A percentile compares a stretch with the other conserved stretches of the same genome.
phyloP scores from a whole-genome alignment of 2,113 vertebrate genomes.

The Vireo altiloquus region DNA sequence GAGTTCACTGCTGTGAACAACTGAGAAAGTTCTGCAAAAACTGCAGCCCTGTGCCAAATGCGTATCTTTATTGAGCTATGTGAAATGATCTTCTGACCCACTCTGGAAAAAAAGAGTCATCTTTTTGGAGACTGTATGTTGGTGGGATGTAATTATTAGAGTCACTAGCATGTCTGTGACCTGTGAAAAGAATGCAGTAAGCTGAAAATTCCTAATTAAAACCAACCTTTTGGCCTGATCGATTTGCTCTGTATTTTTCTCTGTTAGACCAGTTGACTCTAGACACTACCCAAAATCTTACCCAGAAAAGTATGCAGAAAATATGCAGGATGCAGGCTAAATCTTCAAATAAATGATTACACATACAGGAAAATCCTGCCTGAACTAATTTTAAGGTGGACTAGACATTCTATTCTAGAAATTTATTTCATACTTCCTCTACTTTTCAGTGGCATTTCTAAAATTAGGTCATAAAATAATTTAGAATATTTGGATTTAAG shows the following conservation, averaged over 20 bases:
- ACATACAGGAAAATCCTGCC: background rate
- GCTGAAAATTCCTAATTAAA: background rate
- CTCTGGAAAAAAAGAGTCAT: background rate
- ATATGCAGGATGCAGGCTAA: background rate
- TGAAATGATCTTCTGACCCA: background rate
- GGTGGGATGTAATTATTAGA: background rate
- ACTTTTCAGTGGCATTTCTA: background rate
- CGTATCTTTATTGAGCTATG: background rate
- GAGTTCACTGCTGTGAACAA: background rate
- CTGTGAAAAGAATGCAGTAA: background rate
- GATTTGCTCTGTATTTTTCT: background rate
- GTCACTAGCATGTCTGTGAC: background rate
- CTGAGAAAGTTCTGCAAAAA: background rate
- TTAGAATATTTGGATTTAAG: background rate
- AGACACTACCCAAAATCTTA: background rate
- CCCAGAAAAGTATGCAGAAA: background rate
- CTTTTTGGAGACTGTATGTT: background rate
- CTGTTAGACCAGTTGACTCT: background rate
- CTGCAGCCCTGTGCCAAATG: background rate
- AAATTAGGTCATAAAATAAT: background rate
- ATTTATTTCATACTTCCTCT: background rate
- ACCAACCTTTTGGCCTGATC: background rate
- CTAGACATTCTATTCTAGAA: background rate
- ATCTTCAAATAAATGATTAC: background rate
- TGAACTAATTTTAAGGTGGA: background rate